These are phyloP conservation scores for Macrocentrus cingulum DNA, from an alignment of 1,140 invertebrate genomes.

Conservation along the genomic window DNA sequence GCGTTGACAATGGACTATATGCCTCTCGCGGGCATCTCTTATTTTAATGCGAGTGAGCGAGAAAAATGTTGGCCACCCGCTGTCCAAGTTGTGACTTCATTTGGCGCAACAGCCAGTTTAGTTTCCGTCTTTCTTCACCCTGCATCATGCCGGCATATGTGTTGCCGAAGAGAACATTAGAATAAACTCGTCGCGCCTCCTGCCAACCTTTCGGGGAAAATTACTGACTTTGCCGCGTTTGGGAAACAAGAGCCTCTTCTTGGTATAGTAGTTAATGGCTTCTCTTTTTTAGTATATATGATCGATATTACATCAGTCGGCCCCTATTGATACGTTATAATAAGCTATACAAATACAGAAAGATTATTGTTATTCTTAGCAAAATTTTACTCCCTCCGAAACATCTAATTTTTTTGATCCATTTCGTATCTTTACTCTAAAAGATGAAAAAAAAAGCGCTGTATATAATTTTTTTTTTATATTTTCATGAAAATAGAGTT, in stretches of 20 bases:
- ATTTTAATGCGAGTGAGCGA: constrained; percentile 1
- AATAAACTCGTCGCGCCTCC: not conserved
- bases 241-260: constrained; percentile 24
- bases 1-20: not conserved
- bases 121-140: constrained; percentile 5
- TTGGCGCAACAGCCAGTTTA: constrained; percentile 36
- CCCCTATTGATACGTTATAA: not conserved
- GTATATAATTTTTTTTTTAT: no score
- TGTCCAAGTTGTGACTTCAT: constrained; percentile 55
- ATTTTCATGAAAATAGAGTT: no score
- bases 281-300: not conserved
- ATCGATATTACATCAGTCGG: not conserved
- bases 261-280: constrained; percentile 15
- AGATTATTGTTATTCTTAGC: not conserved
- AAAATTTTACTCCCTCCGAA: no score
- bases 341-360: no score
- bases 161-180: constrained; percentile 6
- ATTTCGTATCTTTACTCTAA: no score
- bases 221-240: constrained; percentile 9
- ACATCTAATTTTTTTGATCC: no score
- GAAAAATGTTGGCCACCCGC: constrained; percentile 46
- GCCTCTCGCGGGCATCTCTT: not conserved
- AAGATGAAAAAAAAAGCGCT: no score
- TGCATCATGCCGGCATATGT: constrained; percentile 3
- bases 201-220: constrained; percentile 24